phyloP scores from a whole-genome alignment of 2,888 invertebrate genomes.

The Coecobrya sp. region DNA sequence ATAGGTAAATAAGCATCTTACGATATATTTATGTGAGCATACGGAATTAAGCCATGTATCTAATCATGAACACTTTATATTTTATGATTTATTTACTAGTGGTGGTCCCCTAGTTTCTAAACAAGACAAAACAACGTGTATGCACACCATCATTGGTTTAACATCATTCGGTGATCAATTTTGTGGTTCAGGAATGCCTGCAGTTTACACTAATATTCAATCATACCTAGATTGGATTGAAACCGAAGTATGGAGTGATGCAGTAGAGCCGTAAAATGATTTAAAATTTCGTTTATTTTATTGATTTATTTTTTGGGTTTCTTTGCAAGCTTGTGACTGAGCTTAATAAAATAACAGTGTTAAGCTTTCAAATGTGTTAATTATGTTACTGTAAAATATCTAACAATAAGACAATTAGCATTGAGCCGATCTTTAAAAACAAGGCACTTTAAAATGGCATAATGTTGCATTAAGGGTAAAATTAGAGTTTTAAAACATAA shows the following conservation, averaged over 20 bases:
- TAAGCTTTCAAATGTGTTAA: neutral
- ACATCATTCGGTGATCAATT: constrained; percentile 83
- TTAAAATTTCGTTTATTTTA: constrained; percentile 1
- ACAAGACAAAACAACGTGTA: constrained; percentile 67
- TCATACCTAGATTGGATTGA: constrained; percentile 85
- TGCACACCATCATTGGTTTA: constrained; percentile 77
- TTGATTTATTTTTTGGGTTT: no score
- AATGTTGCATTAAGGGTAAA: constrained; percentile 16
- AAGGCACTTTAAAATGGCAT: constrained; percentile 63
- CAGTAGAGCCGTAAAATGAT: neutral
- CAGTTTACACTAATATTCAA: constrained; percentile 85
- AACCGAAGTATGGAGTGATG: constrained; percentile 81
- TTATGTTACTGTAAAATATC: neutral
- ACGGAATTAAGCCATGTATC: no score
- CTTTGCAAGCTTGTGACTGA: constrained; percentile 29
- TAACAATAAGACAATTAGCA: neutral
- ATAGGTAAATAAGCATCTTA: constrained; percentile 9
- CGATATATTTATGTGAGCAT: no score
- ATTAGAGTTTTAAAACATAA: neutral
- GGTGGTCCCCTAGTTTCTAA: constrained; percentile 79
- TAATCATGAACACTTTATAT: neutral
- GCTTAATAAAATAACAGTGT: neutral
- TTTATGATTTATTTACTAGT: constrained; percentile 1
- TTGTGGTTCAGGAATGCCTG: constrained; percentile 84
- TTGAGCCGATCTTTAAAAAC: constrained; percentile 22